Base-by-base conservation (phyloP, 2,113 vertebrate genomes). In the Spermophilus dauricus region DNA sequence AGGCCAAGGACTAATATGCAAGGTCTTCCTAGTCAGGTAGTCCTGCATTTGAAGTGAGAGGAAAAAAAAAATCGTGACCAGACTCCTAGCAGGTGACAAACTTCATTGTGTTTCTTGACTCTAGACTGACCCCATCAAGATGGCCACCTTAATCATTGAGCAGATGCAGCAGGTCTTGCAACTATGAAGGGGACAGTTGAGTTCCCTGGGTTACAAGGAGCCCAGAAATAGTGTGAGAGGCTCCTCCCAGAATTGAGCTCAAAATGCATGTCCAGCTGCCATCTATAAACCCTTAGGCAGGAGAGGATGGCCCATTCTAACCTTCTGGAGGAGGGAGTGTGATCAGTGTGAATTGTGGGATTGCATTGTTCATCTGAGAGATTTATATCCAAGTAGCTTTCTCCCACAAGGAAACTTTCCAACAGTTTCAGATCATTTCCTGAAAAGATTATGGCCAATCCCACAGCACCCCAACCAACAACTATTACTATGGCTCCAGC, bases 41-140 rank as follows among this genome's bases (percentile, higher is more conserved):
- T n/a, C 13, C 42, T 76, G 20, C 0, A 1, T 34, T 69, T 48
- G 17, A 61, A 82, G 34, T 84, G 48, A 80, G 69, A 80, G 69
- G 45, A 61, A 7, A 30, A 17, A 12, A 51, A 78, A 91, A 32
- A 58, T 95, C 72, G 20, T 37, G 86, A 39, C 28, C 73, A 91
- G 78, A 70, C 39, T 77, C n/a, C 48, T 30, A 82, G 67, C 8
- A 61, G 89, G 32, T 20, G 28, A 34, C 61, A 10, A 82, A 67
- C 48, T 51, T 76, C 70, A 32, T 11, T 89, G 51, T 76, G 63
- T 91, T 86, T 91, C 95, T 87, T 88, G 45, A 39, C 69, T 51
- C 37, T 51, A 37, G 70, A 34, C 53, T 85, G 63, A 82, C 28
- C 56, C 30, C 58, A 5, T 73, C 10, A 18, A 78, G 48, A 17